These are phyloP conservation scores for Paralichthys olivaceus DNA, from an alignment of 2,113 vertebrate genomes.

Conservation along the genomic window DNA sequence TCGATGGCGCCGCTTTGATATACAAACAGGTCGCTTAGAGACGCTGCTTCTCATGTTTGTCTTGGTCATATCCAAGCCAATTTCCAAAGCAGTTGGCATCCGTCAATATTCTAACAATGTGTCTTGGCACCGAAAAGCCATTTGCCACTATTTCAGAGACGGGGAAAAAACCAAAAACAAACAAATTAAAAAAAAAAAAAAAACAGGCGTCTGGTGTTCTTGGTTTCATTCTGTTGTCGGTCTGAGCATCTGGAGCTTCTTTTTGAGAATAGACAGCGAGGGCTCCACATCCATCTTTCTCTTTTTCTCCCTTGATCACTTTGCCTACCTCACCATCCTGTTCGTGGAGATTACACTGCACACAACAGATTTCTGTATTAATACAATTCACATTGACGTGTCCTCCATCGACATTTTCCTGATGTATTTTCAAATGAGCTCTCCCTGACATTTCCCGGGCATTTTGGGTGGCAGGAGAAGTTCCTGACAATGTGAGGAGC, in stretches of 20 bases:
- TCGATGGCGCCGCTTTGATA: constrained; percentile 49
- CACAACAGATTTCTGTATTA: neutral
- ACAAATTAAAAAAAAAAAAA: constrained; percentile 34
- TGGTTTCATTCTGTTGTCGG: constrained; percentile 68
- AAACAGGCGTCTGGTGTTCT: constrained; percentile 69
- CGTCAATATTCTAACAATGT: constrained; percentile 73
- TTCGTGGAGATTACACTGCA: constrained; percentile 7
- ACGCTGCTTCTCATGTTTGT: constrained; percentile 73
- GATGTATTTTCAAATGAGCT: no score
- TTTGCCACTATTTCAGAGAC: constrained; percentile 72
- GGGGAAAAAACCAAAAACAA: neutral
- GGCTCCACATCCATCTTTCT: constrained; percentile 42
- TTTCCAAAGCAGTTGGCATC: constrained; percentile 79
- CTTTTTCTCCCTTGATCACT: neutral
- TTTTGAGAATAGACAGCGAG: constrained; percentile 66
- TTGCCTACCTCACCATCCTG: neutral
- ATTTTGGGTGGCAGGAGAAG: no score
- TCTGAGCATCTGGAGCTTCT: constrained; percentile 74
- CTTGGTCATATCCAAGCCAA: constrained; percentile 55
- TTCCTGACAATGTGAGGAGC: no score
- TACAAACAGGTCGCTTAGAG: constrained; percentile 54
- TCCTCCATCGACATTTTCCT: no score
- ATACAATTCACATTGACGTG: neutral
- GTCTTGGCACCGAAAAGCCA: constrained; percentile 74
- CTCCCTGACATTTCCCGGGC: no score